Conservation (phyloP, 2,888 invertebrate species). For the Mythimna impura region DNA sequence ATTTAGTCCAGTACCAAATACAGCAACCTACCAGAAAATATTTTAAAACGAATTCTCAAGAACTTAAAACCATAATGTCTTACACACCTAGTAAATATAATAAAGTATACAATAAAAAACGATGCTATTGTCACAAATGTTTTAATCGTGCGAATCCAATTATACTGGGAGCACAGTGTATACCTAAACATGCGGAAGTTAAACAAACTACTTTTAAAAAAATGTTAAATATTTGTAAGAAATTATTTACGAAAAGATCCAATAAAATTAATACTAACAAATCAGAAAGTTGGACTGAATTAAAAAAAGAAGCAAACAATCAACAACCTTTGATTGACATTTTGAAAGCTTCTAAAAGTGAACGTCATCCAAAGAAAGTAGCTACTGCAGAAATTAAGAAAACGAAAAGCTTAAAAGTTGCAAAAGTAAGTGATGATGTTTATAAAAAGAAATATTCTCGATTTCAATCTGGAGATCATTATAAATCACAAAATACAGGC, state of each 20-base stretch:
- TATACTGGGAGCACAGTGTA: not conserved
- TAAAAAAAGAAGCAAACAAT: constrained; percentile 2
- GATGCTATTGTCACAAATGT: constrained; percentile 2
- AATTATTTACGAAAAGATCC: constrained; percentile 31
- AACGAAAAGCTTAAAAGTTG: constrained; percentile 51
- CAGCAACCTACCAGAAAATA: constrained; percentile 40
- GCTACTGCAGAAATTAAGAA: constrained; percentile 37
- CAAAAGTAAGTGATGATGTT: constrained; percentile 22
- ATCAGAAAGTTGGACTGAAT: not conserved
- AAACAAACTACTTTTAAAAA: constrained; percentile 20
- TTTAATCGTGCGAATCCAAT: not conserved
- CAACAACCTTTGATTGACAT: constrained; percentile 9
- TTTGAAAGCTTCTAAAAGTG: constrained; percentile 60
- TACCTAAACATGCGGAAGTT: not conserved
- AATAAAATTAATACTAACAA: constrained; percentile 2
- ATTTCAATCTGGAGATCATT: constrained; percentile 51
- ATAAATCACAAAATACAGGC: not conserved
- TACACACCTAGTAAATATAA: constrained; percentile 65
- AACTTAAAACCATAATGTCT: constrained; percentile 27
- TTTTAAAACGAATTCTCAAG: constrained; percentile 1
- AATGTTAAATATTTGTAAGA: constrained; percentile 23
- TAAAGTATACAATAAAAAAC: constrained; percentile 59
- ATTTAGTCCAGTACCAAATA: constrained; percentile 58
- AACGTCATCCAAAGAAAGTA: constrained; percentile 37
- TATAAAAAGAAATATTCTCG: constrained; percentile 47